Evolutionary conservation across 2,113 vertebrate species (phyloP), one percentile per base, ranked within the genome.

Genomic region (Semnornis frantzii): DNA sequence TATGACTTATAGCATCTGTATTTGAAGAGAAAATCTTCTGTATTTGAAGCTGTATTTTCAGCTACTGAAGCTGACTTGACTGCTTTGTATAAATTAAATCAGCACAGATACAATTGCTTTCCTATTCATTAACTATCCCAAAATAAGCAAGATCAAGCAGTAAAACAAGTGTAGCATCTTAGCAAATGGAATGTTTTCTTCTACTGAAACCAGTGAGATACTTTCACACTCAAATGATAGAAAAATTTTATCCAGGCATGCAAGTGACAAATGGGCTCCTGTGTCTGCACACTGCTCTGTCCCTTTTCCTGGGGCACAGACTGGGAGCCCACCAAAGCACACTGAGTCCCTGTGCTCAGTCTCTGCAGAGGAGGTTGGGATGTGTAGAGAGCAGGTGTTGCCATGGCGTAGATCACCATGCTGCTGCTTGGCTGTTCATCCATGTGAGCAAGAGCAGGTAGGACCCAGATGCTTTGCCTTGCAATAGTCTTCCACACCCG

Each of bases 11-110:
- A 86, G 74, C 74, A 75, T 66, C 73, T 93, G 94, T 97, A 94
- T 95, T 92, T 95, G 92, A 83, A 96, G 89, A 97, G 94, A 96
- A 97, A 87, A n/a, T n/a, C n/a, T n/a, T n/a, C n/a, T n/a, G n/a
- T n/a, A n/a, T n/a, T n/a, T n/a, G n/a, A 91, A 89, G 93, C 90
- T 95, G 58, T 82, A 73, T 90, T 95, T 95, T 92, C 54, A 90
- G 87, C 71, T 86, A 87, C 79, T 77, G 81, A 91, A 94, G 85
- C 97, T 96, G 92, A 95, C 91, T 94, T 77, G 48, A 95, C 90
- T 80, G 81, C 73, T 93, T 95, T 65, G 70, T 92, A 23, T 88
- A 86, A 85, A 73, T 90, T 96, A 90, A 93, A 96, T 94, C 90
- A 96, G 93, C 82, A 93, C 37, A 94, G 89, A 96, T 93, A 95